A percentile compares a stretch with the other conserved stretches of the same genome.
Evolutionary conservation across 2,888 invertebrate genomes (phyloP).

Genomic region (Agonum fuliginosum): DNA sequence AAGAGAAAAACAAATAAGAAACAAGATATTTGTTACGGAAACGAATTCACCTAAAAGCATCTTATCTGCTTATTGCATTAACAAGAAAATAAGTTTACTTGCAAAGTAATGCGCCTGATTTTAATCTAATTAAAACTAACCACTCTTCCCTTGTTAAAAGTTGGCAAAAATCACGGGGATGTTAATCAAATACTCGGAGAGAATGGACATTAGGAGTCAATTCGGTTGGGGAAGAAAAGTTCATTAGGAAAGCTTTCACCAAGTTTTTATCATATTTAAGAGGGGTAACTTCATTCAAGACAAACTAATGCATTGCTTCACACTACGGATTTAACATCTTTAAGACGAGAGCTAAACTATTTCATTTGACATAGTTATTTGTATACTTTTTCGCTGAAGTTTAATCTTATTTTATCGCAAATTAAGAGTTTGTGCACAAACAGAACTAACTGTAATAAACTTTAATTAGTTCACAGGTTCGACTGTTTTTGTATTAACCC

Average conservation of each 20-base stretch:
- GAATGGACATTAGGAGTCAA: constrained; percentile 42
- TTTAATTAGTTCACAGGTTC: no score
- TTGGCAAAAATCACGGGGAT: constrained; percentile 48
- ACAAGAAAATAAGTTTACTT: constrained; percentile 52
- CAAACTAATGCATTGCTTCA: no score
- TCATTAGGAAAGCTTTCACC: constrained; percentile 30
- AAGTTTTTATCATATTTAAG: no score
- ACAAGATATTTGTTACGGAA: constrained; percentile 47
- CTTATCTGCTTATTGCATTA: constrained; percentile 53
- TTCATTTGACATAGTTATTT: no score
- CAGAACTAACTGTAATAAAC: no score
- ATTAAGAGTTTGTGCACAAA: no score
- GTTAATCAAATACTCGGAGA: constrained; percentile 49
- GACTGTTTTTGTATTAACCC: no score
- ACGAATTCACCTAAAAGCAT: constrained; percentile 50
- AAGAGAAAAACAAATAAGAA: constrained; percentile 43
- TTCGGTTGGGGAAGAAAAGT: constrained; percentile 18
- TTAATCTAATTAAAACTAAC: constrained; percentile 56
- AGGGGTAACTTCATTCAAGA: no score
- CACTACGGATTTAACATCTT: no score
- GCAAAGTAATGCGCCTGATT: constrained; percentile 53
- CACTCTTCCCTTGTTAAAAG: constrained; percentile 56
- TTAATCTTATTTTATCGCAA: no score
- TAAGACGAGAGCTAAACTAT: no score
- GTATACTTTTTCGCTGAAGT: no score